These are phyloP conservation scores for Cantharis lateralis DNA, from an alignment of 2,888 invertebrate genomes.

Conservation along the genomic window DNA sequence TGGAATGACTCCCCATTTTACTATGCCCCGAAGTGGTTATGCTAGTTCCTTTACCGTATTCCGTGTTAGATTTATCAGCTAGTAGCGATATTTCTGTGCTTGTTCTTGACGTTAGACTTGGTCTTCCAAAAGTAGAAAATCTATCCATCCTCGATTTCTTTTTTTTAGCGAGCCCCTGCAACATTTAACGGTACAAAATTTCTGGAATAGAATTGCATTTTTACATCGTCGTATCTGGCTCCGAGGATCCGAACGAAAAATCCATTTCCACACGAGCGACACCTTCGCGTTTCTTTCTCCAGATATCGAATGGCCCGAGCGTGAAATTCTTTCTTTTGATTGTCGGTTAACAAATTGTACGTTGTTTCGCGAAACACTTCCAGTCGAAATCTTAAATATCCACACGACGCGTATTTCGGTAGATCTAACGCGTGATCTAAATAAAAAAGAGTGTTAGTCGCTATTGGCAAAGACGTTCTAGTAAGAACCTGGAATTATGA, in stretches of 20 bases:
- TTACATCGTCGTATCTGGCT: constrained; percentile 48
- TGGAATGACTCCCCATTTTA: not conserved
- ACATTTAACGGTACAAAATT: not conserved
- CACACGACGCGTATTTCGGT: constrained; percentile 67
- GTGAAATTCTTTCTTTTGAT: constrained; percentile 67
- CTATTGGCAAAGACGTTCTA: not conserved
- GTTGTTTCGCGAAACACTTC: constrained; percentile 63
- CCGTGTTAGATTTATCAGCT: not conserved
- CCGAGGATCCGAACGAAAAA: constrained; percentile 60
- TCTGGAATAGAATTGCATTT: not conserved
- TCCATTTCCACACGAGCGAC: constrained; percentile 62
- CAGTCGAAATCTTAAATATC: constrained; percentile 64
- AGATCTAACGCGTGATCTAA: constrained; percentile 50
- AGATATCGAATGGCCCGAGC: constrained; percentile 62
- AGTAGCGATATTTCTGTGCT: not conserved
- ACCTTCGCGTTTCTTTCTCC: constrained; percentile 63
- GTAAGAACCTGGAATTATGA: constrained; percentile 49
- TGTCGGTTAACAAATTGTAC: constrained; percentile 66
- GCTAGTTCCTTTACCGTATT: not conserved
- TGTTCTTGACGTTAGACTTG: not conserved
- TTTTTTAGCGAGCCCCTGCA: not conserved
- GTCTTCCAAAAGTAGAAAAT: not conserved
- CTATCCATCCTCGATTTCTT: not conserved
- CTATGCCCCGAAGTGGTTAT: not conserved
- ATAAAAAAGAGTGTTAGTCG: not conserved